These are phyloP conservation scores for Herminia tarsipennalis DNA, from an alignment of 2,888 invertebrate genomes.

Conservation along the genomic window DNA sequence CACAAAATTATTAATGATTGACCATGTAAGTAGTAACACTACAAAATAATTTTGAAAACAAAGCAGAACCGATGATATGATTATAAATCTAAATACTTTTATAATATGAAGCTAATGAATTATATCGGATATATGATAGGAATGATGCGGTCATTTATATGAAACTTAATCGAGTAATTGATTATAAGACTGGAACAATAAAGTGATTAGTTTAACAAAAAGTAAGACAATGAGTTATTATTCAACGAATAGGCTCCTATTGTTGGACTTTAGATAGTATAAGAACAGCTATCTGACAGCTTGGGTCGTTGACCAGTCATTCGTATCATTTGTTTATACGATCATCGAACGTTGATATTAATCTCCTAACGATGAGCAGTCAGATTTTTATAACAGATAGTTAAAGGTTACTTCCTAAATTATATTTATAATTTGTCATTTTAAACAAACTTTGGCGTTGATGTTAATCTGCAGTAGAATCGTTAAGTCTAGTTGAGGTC, in stretches of 20 bases:
- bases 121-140: conserved; percentile 70
- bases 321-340: conserved; percentile 81
- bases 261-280: conserved; percentile 68
- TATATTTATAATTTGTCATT: conserved; percentile 69
- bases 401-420: conserved; percentile 64
- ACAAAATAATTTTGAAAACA: conserved; percentile 54
- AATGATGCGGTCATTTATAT: conserved; percentile 73
- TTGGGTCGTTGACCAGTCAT: conserved; percentile 71
- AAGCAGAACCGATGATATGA: conserved; percentile 51
- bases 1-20: conserved; percentile 53
- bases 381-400: conserved; percentile 72
- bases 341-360: conserved; percentile 75
- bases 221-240: conserved; percentile 84
- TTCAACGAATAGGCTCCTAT: conserved; percentile 77
- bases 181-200: conserved; percentile 83
- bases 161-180: conserved; percentile 84
- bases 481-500: conserved; percentile 32
- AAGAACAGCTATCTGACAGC: conserved; percentile 66
- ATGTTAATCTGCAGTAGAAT: conserved; percentile 46
- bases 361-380: conserved; percentile 75
- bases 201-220: conserved; percentile 85
- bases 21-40: conserved; percentile 43
- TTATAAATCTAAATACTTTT: conserved; percentile 56
- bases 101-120: conserved; percentile 64
- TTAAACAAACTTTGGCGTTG: conserved; percentile 46